Evolutionary conservation across 2,888 invertebrate genomes (phyloP), one percentile per base, ranked within the genome.

Genomic region (Drepana falcataria): DNA sequence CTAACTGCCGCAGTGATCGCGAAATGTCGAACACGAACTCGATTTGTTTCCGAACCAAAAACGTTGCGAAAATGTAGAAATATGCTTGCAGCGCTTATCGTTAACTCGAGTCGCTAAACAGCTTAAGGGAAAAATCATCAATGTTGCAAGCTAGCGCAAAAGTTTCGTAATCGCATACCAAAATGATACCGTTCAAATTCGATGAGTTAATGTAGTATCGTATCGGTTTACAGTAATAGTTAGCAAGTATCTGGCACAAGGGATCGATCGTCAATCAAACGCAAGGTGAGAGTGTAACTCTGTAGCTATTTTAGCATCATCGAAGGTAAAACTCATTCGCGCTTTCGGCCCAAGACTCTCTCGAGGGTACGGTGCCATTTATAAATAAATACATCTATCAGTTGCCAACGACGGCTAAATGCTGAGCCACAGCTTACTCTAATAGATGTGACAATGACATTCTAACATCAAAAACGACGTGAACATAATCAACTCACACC

Each of bases 211-310:
- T 73, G 70, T 71, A 9, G 71, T 68, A 73, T 66, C 69, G 68
- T 69, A 82, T 71, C 68, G 81, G 81, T 82, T 85, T 87, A 77
- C 73, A 75, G 77, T 82, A 80, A 79, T 75, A 77, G 82, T 86
- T 84, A 83, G 75, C 85, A 81, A 81, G 81, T 86, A 87, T 91
- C 89, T 91, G 90, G 91, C 90, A 90, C 88, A 85, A 85, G 87
- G 83, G 85, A 89, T 90, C 87, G 85, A 90, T 90, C 89, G 88
- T 91, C 89, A 90, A 91, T 91, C 90, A 91, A 89, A 89, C 79
- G 87, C 91, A 91, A 91, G 91, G 91, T 87, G 85, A 91, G 86
- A 89, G 89, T 87, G 81, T 85, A 83, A 87, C 85, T 84, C 81
- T 74, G 78, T 72, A 77, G 86, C 88, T 90, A 91, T 91, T 91